These are phyloP conservation scores for Lagocephalus sceleratus DNA, from an alignment of 2,797 vertebrate genomes.

Conservation along the genomic window DNA sequence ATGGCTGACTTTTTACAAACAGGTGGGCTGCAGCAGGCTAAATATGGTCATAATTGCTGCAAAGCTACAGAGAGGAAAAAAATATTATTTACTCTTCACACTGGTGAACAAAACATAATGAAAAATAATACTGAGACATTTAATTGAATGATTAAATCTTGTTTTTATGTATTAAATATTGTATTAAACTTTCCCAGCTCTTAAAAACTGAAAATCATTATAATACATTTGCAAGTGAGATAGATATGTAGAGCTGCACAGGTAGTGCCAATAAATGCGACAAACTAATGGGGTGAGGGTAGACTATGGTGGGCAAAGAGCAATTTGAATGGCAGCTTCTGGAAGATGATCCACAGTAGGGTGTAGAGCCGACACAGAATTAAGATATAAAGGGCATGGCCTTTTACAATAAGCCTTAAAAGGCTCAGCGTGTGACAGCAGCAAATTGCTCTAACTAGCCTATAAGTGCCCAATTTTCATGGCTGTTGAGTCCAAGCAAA, in stretches of 20 bases:
- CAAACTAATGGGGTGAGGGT: constrained; percentile 67
- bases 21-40: constrained; percentile 8
- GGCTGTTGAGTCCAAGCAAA: constrained; percentile 54
- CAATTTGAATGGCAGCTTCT: too few relatives aligned
- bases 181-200: too few relatives aligned
- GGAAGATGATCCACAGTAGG: constrained; percentile 36
- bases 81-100: too few relatives aligned
- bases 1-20: constrained; percentile 36
- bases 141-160: constrained; percentile 26
- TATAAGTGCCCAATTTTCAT: constrained; percentile 46
- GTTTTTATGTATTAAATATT: too few relatives aligned
- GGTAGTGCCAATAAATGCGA: constrained; percentile 71
- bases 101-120: background rate
- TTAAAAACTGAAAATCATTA: constrained; percentile 1
- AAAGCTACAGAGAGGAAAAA: constrained; percentile 21
- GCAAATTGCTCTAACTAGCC: constrained; percentile 59
- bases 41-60: constrained; percentile 1
- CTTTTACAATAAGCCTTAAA: constrained; percentile 45
- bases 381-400: constrained; percentile 17
- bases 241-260: too few relatives aligned
- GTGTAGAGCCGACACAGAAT: constrained; percentile 33
- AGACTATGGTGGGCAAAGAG: constrained; percentile 65
- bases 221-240: too few relatives aligned
- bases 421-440: constrained; percentile 37
- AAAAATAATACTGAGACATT: constrained; percentile 56